A percentile compares a stretch with the other conserved stretches of the same genome.
phyloP scores from a whole-genome alignment of 2,113 vertebrate species.

The Sorex fumeus region DNA sequence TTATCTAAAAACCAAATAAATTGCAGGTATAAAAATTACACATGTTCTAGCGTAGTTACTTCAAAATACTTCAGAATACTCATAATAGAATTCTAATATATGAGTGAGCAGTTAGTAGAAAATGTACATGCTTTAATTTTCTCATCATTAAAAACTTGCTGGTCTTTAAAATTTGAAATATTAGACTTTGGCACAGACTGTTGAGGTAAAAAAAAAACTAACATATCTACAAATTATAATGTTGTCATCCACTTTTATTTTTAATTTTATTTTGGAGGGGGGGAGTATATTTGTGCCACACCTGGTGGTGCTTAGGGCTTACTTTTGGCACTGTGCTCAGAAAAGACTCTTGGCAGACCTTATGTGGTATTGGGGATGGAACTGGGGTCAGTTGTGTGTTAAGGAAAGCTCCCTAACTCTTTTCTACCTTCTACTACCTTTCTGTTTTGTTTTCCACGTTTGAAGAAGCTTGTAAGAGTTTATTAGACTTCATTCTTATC shows the following conservation, averaged over 20 bases:
- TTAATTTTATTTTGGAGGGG: neutral
- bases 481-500: neutral
- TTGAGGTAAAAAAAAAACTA: neutral
- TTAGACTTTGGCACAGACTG: neutral
- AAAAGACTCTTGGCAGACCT: too few species aligned
- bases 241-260: neutral
- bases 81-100: neutral
- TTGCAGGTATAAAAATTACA: neutral
- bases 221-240: neutral
- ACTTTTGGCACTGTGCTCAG: neutral
- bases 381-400: too few species aligned
- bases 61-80: constrained; percentile 33
- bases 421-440: too few species aligned
- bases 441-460: too few species aligned
- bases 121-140: constrained; percentile 10
- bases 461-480: neutral
- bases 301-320: neutral
- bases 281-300: too few species aligned
- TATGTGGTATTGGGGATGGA: too few species aligned
- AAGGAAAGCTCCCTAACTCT: too few species aligned
- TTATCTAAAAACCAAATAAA: constrained; percentile 18
- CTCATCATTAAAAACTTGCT: neutral
- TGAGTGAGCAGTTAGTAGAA: neutral
- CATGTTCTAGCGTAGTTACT: neutral
- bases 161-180: constrained; percentile 4